Percentiles rank a stretch among this genome's conserved stretches.
Evolutionary conservation across 1,140 invertebrate genomes (phyloP).

Genomic region (Limonius californicus): DNA sequence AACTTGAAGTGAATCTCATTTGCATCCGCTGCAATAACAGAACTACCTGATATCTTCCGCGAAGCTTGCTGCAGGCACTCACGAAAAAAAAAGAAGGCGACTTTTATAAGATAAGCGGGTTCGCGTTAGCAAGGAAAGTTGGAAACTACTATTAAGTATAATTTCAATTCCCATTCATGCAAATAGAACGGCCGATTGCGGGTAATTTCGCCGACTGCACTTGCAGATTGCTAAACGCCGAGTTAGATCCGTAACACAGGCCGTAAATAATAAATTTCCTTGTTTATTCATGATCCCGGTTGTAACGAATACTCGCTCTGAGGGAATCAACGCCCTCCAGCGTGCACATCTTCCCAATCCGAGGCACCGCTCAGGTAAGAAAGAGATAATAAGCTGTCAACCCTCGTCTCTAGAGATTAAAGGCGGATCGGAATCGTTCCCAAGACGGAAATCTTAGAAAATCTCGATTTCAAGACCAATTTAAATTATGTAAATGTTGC

Average conservation of each 20-base stretch:
- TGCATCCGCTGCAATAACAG: neutral
- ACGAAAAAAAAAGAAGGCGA: neutral
- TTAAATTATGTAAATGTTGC: neutral
- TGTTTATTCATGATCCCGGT: slow-evolving; percentile 2
- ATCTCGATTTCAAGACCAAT: slow-evolving; percentile 8
- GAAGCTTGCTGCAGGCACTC: neutral
- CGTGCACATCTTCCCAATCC: neutral
- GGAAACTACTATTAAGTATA: neutral
- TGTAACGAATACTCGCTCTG: neutral
- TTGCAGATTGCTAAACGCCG: neutral
- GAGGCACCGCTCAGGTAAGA: slow-evolving; percentile 6
- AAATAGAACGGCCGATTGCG: neutral
- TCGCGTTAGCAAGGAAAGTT: neutral
- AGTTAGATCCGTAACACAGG: neutral
- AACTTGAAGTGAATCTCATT: slow-evolving; percentile 4
- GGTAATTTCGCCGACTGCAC: neutral
- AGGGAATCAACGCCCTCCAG: neutral
- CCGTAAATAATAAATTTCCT: neutral
- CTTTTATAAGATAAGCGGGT: neutral
- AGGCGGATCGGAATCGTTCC: slow-evolving; percentile 3
- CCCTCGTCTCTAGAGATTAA: slow-evolving; percentile 27
- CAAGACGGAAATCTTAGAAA: slow-evolving; percentile 13
- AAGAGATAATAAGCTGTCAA: slow-evolving; percentile 29
- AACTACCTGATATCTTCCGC: neutral
- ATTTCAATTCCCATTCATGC: neutral